These are phyloP conservation scores for Oryzias melastigma DNA, from an alignment of 2,113 vertebrate species.

Conservation along the genomic window DNA sequence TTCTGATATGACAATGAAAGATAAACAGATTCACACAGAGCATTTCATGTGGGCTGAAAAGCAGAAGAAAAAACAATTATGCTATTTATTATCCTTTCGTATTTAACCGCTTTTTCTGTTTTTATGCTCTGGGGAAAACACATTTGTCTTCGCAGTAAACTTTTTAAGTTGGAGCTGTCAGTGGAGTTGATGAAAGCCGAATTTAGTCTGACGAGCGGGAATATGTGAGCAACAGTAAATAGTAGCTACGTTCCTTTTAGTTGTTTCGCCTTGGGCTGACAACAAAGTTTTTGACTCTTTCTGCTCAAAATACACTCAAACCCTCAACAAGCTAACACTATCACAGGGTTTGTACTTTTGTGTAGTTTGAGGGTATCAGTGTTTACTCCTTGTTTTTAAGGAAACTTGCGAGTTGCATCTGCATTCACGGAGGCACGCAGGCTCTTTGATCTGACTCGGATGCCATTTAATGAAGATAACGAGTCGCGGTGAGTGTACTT, in stretches of 20 bases:
- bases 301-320: constrained; percentile 38
- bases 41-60: not conserved
- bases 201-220: not conserved
- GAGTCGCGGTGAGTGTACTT: constrained; percentile 50
- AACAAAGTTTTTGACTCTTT: constrained; percentile 33
- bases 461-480: constrained; percentile 66
- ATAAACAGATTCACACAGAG: not conserved
- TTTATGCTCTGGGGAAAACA: not conserved
- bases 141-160: not conserved
- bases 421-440: constrained; percentile 38
- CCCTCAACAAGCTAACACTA: constrained; percentile 38
- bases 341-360: constrained; percentile 35
- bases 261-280: constrained; percentile 32
- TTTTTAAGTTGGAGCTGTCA: not conserved
- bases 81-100: not conserved
- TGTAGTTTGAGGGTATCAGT: constrained; percentile 36
- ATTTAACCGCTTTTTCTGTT: too few relatives aligned
- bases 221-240: not conserved
- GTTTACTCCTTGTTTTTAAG: constrained; percentile 52
- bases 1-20: not conserved
- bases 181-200: not conserved
- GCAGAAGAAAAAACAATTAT: not conserved
- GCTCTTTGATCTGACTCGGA: constrained; percentile 61
- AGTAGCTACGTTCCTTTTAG: constrained; percentile 35
- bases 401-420: constrained; percentile 42